Evolutionary conservation across 2,113 vertebrate species (phyloP), one percentile per base, ranked within the genome.

Genomic region (Thermophis baileyi): DNA sequence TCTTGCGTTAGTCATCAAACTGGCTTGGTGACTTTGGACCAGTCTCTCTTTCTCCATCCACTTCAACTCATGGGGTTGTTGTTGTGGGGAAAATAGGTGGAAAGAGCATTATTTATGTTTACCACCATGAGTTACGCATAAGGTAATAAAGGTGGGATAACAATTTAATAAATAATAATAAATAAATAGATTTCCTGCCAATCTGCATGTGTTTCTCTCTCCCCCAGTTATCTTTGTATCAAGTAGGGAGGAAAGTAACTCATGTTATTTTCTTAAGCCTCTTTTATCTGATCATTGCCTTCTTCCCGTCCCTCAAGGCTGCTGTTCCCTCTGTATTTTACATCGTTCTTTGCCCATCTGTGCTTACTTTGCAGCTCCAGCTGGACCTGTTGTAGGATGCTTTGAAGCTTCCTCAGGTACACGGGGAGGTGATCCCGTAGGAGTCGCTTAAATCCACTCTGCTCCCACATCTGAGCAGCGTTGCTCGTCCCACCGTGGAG

Each of bases 291-390:
- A 40, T 40, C 69, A 40, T 8, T 81, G n/a, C n/a, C 14, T 81
- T 40, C 69, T 40, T 81, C 69, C n/a, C 40, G n/a, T 40, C 63
- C 14, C n/a, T 69, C n/a, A 74, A 74, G 63, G 14, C 63, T 16
- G 63, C 27, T 14, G 12, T 51, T 50, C 18, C 3, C 30, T 35
- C 88, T 25, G 6, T 6, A 6, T 22, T 11, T 63, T 4, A 47
- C 55, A 86, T 88, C 69, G 2, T 57, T 2, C 6, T 40, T 40
- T 20, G 30, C 1, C 12, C 11, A 27, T 0, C n/a, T 93, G 94
- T 86, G 46, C 98, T 98, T 96, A 99, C 98, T 97, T 95, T 97
- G 98, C 88, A 99, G 96, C 91, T 99, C 98, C 6, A 97, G 97
- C 90, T 96, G 97, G 91, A 98, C 96, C 94, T 98, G 97, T 88